Conservation (phyloP, 2,113 vertebrate species). For the Orientallactaga bullata region DNA sequence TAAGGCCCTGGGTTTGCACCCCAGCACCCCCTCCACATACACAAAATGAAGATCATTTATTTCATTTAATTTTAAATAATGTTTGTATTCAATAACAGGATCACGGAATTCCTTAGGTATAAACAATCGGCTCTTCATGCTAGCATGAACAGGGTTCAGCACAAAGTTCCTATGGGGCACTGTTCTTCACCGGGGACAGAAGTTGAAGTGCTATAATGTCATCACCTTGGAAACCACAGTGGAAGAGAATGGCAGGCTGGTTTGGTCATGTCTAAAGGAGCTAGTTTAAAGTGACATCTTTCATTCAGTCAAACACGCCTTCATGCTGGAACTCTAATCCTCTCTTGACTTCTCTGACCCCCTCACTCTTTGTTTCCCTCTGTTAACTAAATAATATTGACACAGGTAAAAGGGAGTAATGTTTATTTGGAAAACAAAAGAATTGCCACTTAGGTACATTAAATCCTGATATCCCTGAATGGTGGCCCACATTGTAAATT, state of each 20-base stretch:
- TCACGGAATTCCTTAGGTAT: background rate
- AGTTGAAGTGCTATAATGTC: background rate
- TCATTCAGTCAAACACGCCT: background rate
- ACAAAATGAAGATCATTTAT: background rate
- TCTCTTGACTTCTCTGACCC: background rate
- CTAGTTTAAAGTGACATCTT: background rate
- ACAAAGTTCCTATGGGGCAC: background rate
- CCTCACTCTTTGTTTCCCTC: background rate
- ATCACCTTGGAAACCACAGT: background rate
- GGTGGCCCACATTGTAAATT: too few species aligned
- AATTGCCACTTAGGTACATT: background rate
- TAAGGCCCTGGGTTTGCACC: background rate
- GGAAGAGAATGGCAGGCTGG: background rate
- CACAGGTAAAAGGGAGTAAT: background rate
- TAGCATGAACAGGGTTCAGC: too few species aligned
- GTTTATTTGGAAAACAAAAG: conserved; percentile 1
- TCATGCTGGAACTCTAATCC: background rate
- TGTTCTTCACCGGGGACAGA: background rate
- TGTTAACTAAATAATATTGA: background rate
- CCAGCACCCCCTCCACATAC: background rate
- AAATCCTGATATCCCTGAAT: background rate
- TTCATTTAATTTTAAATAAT: background rate
- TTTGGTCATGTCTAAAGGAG: background rate
- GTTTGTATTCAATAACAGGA: background rate
- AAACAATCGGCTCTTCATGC: background rate